phyloP scores from a whole-genome alignment of 2,888 invertebrate genomes.

The Cosmia trapezina region DNA sequence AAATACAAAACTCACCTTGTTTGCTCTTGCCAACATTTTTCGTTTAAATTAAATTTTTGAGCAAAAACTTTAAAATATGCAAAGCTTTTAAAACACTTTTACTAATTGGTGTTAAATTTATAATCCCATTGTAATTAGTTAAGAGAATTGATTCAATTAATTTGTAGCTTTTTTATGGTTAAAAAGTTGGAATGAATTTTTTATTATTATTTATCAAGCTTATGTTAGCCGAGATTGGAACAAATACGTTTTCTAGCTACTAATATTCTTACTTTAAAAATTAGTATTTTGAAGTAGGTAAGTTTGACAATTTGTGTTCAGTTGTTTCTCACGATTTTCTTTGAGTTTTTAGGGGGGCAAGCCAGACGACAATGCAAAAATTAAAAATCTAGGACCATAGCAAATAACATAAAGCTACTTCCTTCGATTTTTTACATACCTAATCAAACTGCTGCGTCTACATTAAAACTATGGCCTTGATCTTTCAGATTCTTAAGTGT shows the following conservation, averaged over 20 bases:
- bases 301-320: neutral
- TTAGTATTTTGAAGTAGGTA: neutral
- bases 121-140: constrained; percentile 29
- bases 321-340: neutral
- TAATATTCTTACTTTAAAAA: neutral
- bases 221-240: neutral
- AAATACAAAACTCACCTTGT: constrained; percentile 10
- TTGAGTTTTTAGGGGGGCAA: neutral
- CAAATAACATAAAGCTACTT: too few relatives aligned
- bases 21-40: neutral
- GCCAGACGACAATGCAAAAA: neutral
- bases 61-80: neutral
- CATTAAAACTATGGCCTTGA: too few relatives aligned
- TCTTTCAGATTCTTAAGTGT: too few relatives aligned
- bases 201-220: neutral
- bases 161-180: neutral
- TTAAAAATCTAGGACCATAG: neutral
- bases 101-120: constrained; percentile 17
- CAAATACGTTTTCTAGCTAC: neutral
- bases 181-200: neutral
- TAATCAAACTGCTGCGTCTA: too few relatives aligned
- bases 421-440: too few relatives aligned
- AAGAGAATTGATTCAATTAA: constrained; percentile 28
- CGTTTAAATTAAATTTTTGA: neutral
- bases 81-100: constrained; percentile 23